These are phyloP conservation scores for Rhombomys opimus DNA, from an alignment of 2,113 vertebrate genomes.

Conservation along the genomic window DNA sequence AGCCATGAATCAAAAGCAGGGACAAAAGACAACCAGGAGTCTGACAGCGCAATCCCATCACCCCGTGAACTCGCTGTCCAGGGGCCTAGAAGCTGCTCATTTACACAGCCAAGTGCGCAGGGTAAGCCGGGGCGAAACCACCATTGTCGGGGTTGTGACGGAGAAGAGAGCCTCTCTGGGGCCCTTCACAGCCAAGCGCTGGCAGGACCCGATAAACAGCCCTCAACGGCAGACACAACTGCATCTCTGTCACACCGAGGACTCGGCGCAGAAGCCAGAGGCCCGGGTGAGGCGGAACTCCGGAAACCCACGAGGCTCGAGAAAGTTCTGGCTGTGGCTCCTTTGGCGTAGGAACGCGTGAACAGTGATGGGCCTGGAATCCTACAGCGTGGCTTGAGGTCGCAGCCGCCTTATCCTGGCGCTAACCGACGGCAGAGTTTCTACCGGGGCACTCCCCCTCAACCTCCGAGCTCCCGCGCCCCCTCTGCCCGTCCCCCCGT, in stretches of 20 bases:
- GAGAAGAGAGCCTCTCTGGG: neutral
- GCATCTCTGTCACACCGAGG: no score
- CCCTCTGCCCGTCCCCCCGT: no score
- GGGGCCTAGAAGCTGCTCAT: neutral
- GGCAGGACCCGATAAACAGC: neutral
- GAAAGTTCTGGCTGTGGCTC: constrained; percentile 12
- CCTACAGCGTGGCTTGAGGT: neutral
- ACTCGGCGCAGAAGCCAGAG: no score
- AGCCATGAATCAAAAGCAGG: neutral
- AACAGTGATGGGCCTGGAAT: neutral
- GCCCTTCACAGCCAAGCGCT: neutral
- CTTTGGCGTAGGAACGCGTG: neutral
- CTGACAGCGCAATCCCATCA: neutral
- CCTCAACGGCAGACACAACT: neutral
- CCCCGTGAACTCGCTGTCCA: neutral
- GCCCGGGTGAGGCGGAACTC: neutral
- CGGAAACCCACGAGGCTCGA: neutral
- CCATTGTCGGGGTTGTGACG: neutral
- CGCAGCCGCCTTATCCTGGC: neutral
- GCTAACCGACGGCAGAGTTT: no score
- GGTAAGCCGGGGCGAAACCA: neutral
- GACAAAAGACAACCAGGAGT: constrained; percentile 8
- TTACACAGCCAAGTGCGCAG: neutral
- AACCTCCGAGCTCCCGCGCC: no score
- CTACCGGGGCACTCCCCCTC: no score